phyloP scores from a whole-genome alignment of 1,140 invertebrate genomes.

The Caenorhabditis remanei region DNA sequence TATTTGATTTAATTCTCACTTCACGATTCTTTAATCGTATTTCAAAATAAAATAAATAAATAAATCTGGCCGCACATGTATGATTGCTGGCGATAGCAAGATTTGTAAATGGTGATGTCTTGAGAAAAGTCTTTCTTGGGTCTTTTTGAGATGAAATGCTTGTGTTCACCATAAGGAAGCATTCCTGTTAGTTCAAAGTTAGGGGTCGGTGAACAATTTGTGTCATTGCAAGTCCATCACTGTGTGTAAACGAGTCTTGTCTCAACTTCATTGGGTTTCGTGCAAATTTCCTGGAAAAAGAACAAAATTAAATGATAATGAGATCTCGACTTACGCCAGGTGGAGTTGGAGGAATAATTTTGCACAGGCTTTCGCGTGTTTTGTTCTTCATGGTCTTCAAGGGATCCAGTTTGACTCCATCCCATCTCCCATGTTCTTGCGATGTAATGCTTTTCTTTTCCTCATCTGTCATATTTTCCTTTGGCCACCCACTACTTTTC shows the following conservation, averaged over 20 bases:
- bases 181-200: background rate
- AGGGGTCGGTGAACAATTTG: background rate
- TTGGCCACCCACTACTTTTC: background rate
- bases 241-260: background rate
- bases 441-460: background rate
- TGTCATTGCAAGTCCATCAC: background rate
- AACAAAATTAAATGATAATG: background rate
- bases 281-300: background rate
- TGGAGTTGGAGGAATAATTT: background rate
- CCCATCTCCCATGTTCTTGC: background rate
- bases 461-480: background rate
- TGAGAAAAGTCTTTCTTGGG: background rate
- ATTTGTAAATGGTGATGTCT: background rate
- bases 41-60: no score
- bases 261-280: background rate
- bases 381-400: background rate
- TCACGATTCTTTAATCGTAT: no score
- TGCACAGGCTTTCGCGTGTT: background rate
- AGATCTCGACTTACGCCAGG: background rate
- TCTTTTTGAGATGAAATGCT: background rate
- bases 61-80: background rate
- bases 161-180: background rate
- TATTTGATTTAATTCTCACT: no score
- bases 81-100: background rate
- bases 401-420: background rate